A percentile compares a stretch with the other conserved stretches of the same genome.
Evolutionary conservation across 2,797 vertebrate genomes (phyloP).

Genomic region (Vespertilio murinus): DNA sequence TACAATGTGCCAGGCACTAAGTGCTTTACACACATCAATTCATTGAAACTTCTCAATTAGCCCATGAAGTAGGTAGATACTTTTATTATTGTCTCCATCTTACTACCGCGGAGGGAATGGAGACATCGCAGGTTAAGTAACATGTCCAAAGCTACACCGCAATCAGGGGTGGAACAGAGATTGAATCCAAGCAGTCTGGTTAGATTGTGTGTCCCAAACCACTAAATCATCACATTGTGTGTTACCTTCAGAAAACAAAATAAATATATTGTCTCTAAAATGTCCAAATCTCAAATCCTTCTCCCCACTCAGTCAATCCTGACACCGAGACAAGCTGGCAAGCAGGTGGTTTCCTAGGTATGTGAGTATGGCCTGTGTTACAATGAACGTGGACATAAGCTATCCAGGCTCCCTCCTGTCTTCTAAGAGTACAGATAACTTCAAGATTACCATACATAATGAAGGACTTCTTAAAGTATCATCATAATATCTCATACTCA

Average conservation of each 20-base stretch:
- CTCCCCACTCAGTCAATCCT: background rate
- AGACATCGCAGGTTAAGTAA: background rate
- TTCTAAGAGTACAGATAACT: background rate
- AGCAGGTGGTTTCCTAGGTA: background rate
- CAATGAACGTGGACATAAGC: background rate
- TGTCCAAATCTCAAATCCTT: background rate
- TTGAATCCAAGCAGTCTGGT: background rate
- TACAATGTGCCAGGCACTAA: background rate
- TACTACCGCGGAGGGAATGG: background rate
- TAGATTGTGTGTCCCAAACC: background rate
- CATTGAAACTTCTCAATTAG: background rate
- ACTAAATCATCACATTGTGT: background rate
- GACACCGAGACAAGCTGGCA: background rate
- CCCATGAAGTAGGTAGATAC: background rate
- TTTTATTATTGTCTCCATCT: background rate
- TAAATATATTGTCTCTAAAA: background rate
- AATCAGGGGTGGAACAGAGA: background rate
- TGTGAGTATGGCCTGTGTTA: background rate
- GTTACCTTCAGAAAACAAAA: slow-evolving; percentile 37
- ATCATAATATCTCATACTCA: slow-evolving; percentile 22
- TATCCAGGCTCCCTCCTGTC: background rate
- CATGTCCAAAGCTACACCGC: background rate
- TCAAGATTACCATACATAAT: background rate
- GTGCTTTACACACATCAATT: background rate
- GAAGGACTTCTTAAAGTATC: slow-evolving; percentile 1